These are phyloP conservation scores for Crossaster papposus DNA, from an alignment of 53 echinoderm and acorn worm genomes.

Conservation along the genomic window DNA sequence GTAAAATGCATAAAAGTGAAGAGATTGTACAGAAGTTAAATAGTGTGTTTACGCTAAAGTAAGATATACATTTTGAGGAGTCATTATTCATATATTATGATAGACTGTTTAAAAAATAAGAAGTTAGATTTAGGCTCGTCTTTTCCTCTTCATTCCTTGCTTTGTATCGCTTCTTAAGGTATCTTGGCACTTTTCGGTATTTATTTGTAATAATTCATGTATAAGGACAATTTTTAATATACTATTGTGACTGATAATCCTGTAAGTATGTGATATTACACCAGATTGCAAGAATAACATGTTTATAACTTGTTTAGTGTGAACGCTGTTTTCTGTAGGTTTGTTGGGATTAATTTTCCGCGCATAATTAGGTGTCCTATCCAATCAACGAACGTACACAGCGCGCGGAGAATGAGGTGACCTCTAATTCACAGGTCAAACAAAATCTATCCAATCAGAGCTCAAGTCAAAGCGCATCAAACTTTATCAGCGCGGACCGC, in stretches of 20 bases:
- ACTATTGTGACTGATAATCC: background rate
- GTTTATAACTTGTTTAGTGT: background rate
- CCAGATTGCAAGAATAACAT: conserved; percentile 15
- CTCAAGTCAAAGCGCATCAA: too few species aligned
- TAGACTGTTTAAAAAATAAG: background rate
- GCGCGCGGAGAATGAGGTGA: too few species aligned
- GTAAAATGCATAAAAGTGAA: background rate
- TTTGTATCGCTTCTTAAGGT: conserved; percentile 1
- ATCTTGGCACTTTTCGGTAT: conserved; percentile 1
- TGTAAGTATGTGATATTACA: background rate
- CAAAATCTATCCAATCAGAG: too few species aligned
- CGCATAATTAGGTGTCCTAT: too few species aligned
- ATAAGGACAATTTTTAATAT: background rate
- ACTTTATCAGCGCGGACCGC: too few species aligned
- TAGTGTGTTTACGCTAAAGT: conserved; percentile 1
- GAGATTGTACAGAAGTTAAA: conserved; percentile 17
- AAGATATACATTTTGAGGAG: conserved; percentile 26
- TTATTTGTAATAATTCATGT: conserved; percentile 35
- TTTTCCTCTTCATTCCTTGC: background rate
- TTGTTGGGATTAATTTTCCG: too few species aligned
- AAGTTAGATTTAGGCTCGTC: background rate
- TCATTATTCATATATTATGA: background rate
- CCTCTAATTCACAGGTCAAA: too few species aligned
- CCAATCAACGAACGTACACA: too few species aligned
- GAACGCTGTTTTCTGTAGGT: background rate